A percentile compares a stretch with the other conserved stretches of the same genome.
Conservation (phyloP, 2,113 vertebrate genomes). For the Dicaeum eximium region DNA sequence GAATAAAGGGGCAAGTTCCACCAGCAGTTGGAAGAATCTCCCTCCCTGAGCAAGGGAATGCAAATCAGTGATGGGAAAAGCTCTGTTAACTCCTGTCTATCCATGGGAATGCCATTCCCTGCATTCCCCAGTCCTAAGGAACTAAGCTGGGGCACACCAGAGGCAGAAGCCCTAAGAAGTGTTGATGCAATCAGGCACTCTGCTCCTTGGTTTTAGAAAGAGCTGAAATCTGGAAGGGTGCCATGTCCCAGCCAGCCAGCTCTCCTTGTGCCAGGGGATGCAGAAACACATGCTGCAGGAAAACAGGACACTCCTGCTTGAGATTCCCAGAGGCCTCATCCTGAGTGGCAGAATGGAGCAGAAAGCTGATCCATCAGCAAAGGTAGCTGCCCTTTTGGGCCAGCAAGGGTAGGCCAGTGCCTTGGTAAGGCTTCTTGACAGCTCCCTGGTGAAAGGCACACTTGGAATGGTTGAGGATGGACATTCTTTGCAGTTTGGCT, state of each 20-base stretch:
- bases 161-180: neutral
- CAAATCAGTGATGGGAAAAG: neutral
- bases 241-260: neutral
- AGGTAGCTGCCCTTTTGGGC: neutral
- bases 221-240: neutral
- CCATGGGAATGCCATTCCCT: neutral
- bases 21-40: neutral
- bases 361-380: neutral
- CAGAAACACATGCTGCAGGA: neutral
- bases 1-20: neutral
- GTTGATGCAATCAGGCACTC: too few relatives aligned
- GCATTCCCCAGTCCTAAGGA: rapidly evolving
- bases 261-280: neutral
- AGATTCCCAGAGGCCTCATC: neutral
- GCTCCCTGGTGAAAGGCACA: neutral
- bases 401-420: neutral
- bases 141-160: neutral
- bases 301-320: neutral
- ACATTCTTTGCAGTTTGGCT: neutral
- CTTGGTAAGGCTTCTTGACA: neutral
- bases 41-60: neutral
- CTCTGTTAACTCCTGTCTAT: neutral
- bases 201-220: neutral
- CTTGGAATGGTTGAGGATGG: neutral
- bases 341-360: neutral